Evolutionary conservation across 2,113 vertebrate species (phyloP).

Genomic region (Isichthys henryi): DNA sequence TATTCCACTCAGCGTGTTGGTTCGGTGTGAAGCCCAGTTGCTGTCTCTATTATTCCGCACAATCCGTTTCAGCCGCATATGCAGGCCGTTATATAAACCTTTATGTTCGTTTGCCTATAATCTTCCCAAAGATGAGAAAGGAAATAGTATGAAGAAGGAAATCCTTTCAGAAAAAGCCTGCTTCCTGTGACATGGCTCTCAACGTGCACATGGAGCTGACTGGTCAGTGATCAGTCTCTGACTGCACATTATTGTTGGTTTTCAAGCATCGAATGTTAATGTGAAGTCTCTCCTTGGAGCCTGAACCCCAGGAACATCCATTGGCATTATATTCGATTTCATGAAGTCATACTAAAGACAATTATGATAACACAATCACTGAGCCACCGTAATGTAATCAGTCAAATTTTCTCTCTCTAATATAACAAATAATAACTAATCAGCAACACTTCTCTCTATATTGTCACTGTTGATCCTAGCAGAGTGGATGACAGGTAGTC

Average conservation of each 20-base stretch:
- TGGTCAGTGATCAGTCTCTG: not conserved
- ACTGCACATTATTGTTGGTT: not conserved
- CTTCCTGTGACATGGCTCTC: not conserved
- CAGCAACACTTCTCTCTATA: not conserved
- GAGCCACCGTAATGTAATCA: not conserved
- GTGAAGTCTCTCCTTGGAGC: not conserved
- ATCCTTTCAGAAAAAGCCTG: not conserved
- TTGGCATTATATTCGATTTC: not conserved
- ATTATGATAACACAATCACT: not conserved
- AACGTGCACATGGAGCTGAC: not conserved
- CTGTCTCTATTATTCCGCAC: not conserved
- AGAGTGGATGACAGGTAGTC: not conserved
- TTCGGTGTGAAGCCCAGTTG: not conserved
- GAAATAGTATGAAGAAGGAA: not conserved
- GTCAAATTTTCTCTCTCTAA: not conserved
- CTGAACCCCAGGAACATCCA: not conserved
- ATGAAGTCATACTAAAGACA: not conserved
- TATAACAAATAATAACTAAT: not conserved
- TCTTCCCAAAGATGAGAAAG: not conserved
- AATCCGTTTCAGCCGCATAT: not conserved
- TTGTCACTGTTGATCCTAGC: not conserved
- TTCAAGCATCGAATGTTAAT: not conserved
- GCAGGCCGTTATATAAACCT: not conserved
- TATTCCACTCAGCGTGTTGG: constrained; percentile 5
- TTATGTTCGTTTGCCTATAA: not conserved